Evolutionary conservation across 1,140 invertebrate species (phyloP).

Genomic region (Panulirus ornatus): DNA sequence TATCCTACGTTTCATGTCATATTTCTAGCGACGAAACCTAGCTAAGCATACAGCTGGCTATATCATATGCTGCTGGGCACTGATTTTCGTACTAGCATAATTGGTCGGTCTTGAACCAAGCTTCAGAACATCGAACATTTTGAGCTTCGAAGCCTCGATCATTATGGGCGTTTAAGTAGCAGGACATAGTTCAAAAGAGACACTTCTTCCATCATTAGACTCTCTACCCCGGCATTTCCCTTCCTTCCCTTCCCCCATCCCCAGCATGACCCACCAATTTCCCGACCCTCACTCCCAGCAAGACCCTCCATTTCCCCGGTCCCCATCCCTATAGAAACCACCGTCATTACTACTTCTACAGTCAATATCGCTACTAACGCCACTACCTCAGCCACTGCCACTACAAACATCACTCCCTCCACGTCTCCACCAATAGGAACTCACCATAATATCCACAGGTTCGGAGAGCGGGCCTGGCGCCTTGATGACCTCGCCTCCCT

Average conservation of each 20-base stretch:
- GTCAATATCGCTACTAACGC: neutral
- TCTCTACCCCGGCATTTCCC: too few species aligned
- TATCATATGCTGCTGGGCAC: too few species aligned
- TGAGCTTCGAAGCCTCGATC: too few species aligned
- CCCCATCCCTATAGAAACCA: neutral
- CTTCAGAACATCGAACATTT: too few species aligned
- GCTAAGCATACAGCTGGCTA: too few species aligned
- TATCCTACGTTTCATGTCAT: too few species aligned
- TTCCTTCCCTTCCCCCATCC: neutral
- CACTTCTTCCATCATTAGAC: too few species aligned
- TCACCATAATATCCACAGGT: slow-evolving; percentile 89
- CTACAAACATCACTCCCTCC: neutral
- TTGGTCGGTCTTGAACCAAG: too few species aligned
- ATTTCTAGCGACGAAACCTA: too few species aligned
- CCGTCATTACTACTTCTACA: neutral
- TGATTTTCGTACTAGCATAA: too few species aligned
- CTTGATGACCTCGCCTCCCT: slow-evolving; percentile 80
- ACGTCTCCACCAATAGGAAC: neutral
- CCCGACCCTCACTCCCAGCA: neutral
- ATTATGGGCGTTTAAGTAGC: too few species aligned
- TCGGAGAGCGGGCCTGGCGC: slow-evolving; percentile 87
- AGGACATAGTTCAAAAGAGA: too few species aligned
- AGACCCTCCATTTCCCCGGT: neutral
- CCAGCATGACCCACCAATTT: neutral
- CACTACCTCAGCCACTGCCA: neutral